phyloP scores from a whole-genome alignment of 1,140 invertebrate genomes.

The Eubasilissa regina region DNA sequence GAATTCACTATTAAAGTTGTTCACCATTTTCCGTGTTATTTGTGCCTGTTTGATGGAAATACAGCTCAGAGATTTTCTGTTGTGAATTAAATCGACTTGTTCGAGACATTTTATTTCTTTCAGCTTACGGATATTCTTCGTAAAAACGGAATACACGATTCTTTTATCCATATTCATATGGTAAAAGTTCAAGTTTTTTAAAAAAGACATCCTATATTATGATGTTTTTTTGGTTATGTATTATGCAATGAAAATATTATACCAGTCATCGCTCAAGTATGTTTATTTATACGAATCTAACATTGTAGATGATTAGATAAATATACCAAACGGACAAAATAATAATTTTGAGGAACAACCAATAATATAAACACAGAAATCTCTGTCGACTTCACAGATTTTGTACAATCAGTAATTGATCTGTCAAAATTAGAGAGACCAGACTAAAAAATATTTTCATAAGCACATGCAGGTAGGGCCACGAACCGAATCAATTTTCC shows the following conservation, averaged over 20 bases:
- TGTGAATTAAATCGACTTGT: neutral
- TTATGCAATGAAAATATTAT: slow-evolving; percentile 32
- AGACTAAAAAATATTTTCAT: too few species aligned
- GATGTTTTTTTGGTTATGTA: slow-evolving; percentile 36
- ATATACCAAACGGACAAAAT: too few species aligned
- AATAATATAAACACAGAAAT: too few species aligned
- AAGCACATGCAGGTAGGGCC: too few species aligned
- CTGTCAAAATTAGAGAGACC: too few species aligned
- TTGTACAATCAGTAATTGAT: too few species aligned
- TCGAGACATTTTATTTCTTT: slow-evolving; percentile 6
- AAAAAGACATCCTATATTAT: slow-evolving; percentile 28
- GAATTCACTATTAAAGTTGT: slow-evolving; percentile 47
- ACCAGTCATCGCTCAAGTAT: neutral
- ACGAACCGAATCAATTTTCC: too few species aligned
- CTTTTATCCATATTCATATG: slow-evolving; percentile 35
- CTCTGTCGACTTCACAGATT: too few species aligned
- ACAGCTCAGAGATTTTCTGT: neutral
- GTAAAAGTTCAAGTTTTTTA: slow-evolving; percentile 25
- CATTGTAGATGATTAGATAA: too few species aligned
- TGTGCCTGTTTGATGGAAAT: neutral
- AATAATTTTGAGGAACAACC: too few species aligned
- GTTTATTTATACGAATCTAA: too few species aligned
- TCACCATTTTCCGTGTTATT: slow-evolving; percentile 40
- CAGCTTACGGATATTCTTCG: slow-evolving; percentile 26
- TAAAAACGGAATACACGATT: slow-evolving; percentile 21